A percentile compares a stretch with the other conserved stretches of the same genome.
phyloP scores from a whole-genome alignment of 2,113 vertebrate species.

The Passer domesticus region DNA sequence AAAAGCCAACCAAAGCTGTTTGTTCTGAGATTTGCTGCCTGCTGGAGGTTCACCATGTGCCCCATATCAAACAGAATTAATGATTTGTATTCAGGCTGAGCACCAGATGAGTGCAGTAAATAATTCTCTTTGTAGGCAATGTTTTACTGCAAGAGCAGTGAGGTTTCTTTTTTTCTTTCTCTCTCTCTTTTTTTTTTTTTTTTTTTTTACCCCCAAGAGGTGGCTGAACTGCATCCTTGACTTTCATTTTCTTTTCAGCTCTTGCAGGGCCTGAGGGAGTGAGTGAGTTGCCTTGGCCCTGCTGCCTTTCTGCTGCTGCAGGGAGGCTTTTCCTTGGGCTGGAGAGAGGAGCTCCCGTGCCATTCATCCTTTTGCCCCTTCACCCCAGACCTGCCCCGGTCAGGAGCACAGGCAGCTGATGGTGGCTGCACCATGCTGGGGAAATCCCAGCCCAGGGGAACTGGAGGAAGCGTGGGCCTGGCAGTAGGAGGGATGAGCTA shows the following conservation, averaged over 20 bases:
- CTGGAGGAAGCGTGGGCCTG: background rate
- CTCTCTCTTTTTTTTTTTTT: no score
- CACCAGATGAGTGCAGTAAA: background rate
- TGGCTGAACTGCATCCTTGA: background rate
- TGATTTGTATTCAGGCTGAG: background rate
- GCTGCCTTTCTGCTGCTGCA: background rate
- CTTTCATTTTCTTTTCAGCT: background rate
- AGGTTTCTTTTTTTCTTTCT: background rate
- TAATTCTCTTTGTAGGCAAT: conserved; percentile 17
- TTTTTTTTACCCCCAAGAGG: background rate
- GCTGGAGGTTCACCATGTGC: background rate
- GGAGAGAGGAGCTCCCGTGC: background rate
- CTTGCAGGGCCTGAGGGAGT: background rate
- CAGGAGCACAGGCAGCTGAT: background rate
- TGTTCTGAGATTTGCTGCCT: background rate
- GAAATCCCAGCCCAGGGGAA: background rate
- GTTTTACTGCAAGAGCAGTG: background rate
- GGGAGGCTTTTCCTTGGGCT: background rate
- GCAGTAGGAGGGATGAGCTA: background rate
- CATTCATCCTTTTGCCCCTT: background rate
- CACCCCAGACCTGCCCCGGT: background rate
- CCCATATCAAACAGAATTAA: background rate
- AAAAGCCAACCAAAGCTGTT: background rate
- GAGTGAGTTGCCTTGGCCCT: background rate
- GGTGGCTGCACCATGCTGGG: background rate